phyloP scores from a whole-genome alignment of 1,140 invertebrate genomes.

The silkworm (Bombyx mori) region DNA sequence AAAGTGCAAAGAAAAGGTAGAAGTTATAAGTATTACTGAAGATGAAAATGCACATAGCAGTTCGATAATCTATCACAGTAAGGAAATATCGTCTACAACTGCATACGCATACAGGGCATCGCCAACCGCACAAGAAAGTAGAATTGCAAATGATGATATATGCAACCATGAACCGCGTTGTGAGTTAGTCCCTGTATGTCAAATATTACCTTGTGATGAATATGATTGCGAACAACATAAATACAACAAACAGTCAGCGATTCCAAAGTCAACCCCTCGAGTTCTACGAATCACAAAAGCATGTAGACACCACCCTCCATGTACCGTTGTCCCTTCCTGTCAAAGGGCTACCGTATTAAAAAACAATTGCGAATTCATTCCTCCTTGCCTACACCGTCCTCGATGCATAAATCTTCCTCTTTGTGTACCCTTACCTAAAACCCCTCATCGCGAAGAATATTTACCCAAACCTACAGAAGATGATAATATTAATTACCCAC shows the following conservation, averaged over 20 bases:
- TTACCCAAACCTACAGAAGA: slow-evolving; percentile 21
- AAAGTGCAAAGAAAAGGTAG: slow-evolving; percentile 45
- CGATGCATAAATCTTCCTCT: slow-evolving; percentile 55
- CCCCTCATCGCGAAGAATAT: slow-evolving; percentile 31
- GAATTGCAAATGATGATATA: slow-evolving; percentile 22
- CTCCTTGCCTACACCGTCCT: slow-evolving; percentile 49
- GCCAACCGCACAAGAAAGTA: slow-evolving; percentile 15
- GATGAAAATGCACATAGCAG: slow-evolving; percentile 32
- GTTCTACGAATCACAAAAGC: slow-evolving; percentile 54
- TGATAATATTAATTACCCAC: slow-evolving; percentile 21
- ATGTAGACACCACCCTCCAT: slow-evolving; percentile 55
- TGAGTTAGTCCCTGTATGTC: slow-evolving; percentile 47
- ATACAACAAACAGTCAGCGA: slow-evolving; percentile 20
- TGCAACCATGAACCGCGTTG: slow-evolving; percentile 46
- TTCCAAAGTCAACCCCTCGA: slow-evolving; percentile 24
- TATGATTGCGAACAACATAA: slow-evolving; percentile 23
- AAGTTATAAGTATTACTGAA: slow-evolving; percentile 34
- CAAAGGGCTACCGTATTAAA: slow-evolving; percentile 47
- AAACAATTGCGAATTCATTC: slow-evolving; percentile 53
- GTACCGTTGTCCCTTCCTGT: slow-evolving; percentile 53
- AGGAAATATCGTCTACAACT: slow-evolving; percentile 15
- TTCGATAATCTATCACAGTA: slow-evolving; percentile 16
- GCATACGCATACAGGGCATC: slow-evolving; percentile 12
- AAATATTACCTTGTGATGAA: slow-evolving; percentile 36
- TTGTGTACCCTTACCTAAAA: slow-evolving; percentile 45